phyloP scores from a whole-genome alignment of 2,113 vertebrate genomes.

The Irena cyanogastra region DNA sequence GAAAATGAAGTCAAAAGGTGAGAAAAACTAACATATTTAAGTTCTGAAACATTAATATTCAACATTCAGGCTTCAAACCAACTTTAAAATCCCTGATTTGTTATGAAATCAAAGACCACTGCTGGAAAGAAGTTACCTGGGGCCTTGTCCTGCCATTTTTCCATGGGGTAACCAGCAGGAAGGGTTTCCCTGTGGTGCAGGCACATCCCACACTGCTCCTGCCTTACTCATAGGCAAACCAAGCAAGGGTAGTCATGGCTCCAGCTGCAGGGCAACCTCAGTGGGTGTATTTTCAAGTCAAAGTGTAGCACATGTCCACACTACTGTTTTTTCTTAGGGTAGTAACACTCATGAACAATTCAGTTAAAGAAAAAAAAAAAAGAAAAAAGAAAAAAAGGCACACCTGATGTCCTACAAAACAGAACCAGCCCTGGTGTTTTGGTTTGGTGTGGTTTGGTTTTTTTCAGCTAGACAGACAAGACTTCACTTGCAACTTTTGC shows the following conservation, averaged over 20 bases:
- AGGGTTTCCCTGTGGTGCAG: neutral
- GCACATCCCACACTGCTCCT: neutral
- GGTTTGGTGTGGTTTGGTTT: neutral
- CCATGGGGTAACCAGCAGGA: neutral
- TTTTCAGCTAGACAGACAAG: conserved; percentile 30
- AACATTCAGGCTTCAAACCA: neutral
- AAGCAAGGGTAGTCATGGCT: neutral
- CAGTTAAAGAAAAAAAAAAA: no score
- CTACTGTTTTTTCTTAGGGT: neutral
- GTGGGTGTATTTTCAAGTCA: accelerated
- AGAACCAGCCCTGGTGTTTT: neutral
- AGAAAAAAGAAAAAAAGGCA: neutral
- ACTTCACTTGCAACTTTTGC: conserved; percentile 45
- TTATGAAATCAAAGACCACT: neutral
- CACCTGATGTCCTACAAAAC: neutral
- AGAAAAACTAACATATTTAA: neutral
- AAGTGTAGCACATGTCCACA: neutral
- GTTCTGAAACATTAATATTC: neutral
- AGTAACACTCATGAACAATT: neutral
- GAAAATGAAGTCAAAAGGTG: neutral
- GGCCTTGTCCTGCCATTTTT: neutral
- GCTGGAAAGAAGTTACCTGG: neutral
- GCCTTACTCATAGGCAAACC: neutral
- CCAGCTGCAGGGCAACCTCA: neutral
- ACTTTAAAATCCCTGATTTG: neutral